These are phyloP conservation scores for Periphyllus acericola DNA, from an alignment of 2,888 invertebrate genomes.

Conservation along the genomic window DNA sequence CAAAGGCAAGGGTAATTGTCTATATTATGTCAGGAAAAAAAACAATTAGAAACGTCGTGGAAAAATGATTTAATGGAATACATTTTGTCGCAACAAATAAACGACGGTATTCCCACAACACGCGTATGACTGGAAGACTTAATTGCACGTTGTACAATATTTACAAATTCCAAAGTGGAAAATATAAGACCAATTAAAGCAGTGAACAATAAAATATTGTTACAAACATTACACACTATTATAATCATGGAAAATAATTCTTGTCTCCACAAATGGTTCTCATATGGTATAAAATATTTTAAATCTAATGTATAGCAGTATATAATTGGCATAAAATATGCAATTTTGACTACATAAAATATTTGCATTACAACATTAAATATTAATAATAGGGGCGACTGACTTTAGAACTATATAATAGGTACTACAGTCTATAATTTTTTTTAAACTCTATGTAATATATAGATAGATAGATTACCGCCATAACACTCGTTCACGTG, in stretches of 20 bases:
- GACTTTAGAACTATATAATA: constrained; percentile 13
- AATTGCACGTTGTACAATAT: neutral
- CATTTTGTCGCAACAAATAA: neutral
- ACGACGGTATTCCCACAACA: neutral
- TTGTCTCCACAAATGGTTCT: neutral
- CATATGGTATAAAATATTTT: neutral
- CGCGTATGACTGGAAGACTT: neutral
- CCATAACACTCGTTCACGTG: constrained; percentile 4
- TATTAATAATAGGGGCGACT: constrained; percentile 9
- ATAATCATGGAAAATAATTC: neutral
- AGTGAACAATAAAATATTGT: neutral
- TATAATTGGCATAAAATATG: neutral
- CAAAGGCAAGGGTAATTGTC: too few species aligned
- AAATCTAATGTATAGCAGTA: neutral
- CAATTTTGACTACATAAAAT: neutral
- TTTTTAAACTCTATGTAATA: neutral
- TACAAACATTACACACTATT: neutral
- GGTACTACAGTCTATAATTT: constrained; percentile 2
- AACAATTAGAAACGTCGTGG: too few species aligned
- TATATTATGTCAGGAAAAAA: too few species aligned
- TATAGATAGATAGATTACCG: neutral
- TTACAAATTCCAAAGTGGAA: neutral
- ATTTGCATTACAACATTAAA: constrained; percentile 2
- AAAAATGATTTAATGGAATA: neutral
- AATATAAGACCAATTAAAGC: neutral